Percentiles rank a stretch among this genome's conserved stretches.
Conservation (phyloP, 1,140 invertebrate species). For the Drosophila parvula region DNA sequence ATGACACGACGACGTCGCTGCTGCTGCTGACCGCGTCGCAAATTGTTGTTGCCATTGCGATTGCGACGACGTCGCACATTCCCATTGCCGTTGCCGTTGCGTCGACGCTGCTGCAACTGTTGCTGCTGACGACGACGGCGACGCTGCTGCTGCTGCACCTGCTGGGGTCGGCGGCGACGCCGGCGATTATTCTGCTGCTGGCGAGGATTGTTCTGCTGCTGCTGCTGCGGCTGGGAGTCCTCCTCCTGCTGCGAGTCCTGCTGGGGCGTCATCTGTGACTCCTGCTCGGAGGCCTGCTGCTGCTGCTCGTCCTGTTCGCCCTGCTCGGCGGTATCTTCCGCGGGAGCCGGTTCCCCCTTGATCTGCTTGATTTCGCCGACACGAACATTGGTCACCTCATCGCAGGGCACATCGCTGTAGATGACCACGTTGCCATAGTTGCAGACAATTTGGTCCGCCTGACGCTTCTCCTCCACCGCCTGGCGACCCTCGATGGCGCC, state of each 20-base stretch:
- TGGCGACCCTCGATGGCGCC: slow-evolving; percentile 74
- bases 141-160: slow-evolving; percentile 39
- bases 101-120: neutral
- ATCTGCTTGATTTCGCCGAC: slow-evolving; percentile 58
- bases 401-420: slow-evolving; percentile 80
- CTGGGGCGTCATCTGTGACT: slow-evolving; percentile 5
- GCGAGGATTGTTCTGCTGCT: slow-evolving; percentile 13
- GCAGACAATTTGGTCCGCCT: slow-evolving; percentile 59
- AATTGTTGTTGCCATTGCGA: slow-evolving; percentile 35
- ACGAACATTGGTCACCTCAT: slow-evolving; percentile 68
- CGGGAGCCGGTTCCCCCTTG: slow-evolving; percentile 9
- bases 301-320: neutral
- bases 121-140: slow-evolving; percentile 29
- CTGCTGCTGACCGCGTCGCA: slow-evolving; percentile 48
- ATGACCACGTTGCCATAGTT: slow-evolving; percentile 78
- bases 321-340: neutral
- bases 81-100: slow-evolving; percentile 33
- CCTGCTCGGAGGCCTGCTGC: slow-evolving; percentile 1
- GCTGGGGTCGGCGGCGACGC: slow-evolving; percentile 48
- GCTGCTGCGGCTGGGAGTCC: neutral
- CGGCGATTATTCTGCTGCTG: slow-evolving; percentile 36
- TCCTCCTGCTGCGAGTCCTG: slow-evolving; percentile 13
- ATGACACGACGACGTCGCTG: slow-evolving; percentile 46
- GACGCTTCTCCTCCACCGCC: slow-evolving; percentile 12
- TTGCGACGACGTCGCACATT: slow-evolving; percentile 39